phyloP scores from a whole-genome alignment of 2,113 vertebrate genomes.

The Stegostoma tigrinum region DNA sequence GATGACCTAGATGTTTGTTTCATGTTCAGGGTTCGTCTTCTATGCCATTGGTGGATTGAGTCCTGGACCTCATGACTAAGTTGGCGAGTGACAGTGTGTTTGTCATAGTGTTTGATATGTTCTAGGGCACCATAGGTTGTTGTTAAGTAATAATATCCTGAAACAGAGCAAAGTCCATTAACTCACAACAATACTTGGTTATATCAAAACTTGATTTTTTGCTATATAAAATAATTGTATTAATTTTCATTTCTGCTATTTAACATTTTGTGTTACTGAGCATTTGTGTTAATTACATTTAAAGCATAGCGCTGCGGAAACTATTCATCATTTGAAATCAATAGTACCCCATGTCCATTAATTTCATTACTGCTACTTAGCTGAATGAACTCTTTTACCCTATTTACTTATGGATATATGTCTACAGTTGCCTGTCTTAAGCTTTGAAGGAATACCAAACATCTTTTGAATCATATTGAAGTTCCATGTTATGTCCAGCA shows the following conservation, averaged over 20 bases:
- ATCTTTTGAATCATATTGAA: background rate
- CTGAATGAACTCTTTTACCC: background rate
- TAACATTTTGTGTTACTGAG: background rate
- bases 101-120: slow-evolving; percentile 88
- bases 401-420: background rate
- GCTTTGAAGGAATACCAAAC: background rate
- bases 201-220: background rate
- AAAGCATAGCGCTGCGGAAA: no score
- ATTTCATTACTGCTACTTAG: background rate
- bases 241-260: background rate
- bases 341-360: background rate
- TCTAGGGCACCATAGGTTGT: slow-evolving; percentile 90
- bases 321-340: no score
- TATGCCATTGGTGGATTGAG: slow-evolving; percentile 93
- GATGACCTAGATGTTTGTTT: slow-evolving; percentile 66
- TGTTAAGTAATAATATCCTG: slow-evolving; percentile 93
- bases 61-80: slow-evolving; percentile 90
- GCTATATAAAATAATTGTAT: background rate
- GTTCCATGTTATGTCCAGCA: background rate
- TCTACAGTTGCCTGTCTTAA: background rate
- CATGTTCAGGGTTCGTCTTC: slow-evolving; percentile 83
- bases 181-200: background rate
- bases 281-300: background rate
- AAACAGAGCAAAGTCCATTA: slow-evolving; percentile 14
- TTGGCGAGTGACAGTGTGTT: slow-evolving; percentile 77